Evolutionary conservation across 2,797 vertebrate genomes (phyloP).

Genomic region (Falco novaeseelandiae): DNA sequence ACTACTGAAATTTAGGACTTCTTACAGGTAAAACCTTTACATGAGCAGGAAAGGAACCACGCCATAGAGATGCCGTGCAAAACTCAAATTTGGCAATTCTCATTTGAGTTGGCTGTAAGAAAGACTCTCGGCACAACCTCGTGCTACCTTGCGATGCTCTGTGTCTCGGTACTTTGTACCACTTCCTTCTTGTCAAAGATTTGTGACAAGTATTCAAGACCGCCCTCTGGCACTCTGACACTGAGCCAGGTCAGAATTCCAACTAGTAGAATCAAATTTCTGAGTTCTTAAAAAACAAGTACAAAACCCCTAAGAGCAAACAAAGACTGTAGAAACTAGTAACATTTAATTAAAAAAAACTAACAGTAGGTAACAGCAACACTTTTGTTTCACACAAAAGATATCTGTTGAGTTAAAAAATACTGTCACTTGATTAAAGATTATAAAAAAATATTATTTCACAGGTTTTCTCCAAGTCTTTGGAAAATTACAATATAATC

Average conservation of each 20-base stretch:
- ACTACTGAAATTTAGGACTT: neutral
- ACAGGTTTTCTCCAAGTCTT: neutral
- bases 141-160: neutral
- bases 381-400: neutral
- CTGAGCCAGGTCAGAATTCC: neutral
- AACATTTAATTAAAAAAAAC: neutral
- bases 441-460: neutral
- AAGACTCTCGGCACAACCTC: neutral
- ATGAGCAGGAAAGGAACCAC: accelerated
- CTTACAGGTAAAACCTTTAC: neutral
- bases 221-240: neutral
- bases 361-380: neutral
- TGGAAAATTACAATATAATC: slow-evolving; percentile 5
- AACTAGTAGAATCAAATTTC: neutral
- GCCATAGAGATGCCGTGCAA: accelerated
- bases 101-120: neutral
- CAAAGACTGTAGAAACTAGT: neutral
- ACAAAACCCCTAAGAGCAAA: neutral
- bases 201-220: neutral
- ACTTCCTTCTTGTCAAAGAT: neutral
- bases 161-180: neutral
- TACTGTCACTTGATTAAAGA: neutral
- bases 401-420: neutral
- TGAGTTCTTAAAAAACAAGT: neutral
- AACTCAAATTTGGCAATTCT: neutral